Percentiles rank a stretch among this genome's conserved stretches.
These are phyloP conservation scores for Sebastolobus altivelis DNA, from an alignment of 2,797 vertebrate species.

Conservation along the genomic window DNA sequence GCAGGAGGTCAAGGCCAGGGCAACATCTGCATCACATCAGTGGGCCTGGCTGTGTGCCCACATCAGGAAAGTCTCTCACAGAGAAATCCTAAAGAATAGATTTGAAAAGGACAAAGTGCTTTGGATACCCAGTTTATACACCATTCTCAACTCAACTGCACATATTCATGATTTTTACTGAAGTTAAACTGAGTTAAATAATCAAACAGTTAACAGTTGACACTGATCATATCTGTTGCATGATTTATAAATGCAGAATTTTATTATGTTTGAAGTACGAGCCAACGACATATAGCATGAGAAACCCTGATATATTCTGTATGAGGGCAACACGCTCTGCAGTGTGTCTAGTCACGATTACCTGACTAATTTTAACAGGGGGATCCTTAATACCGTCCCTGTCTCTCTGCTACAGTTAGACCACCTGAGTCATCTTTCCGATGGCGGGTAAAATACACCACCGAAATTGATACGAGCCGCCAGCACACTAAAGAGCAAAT, in stretches of 20 bases:
- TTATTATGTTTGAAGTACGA: neutral
- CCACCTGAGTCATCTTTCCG: conserved; percentile 77
- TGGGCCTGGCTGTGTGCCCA: conserved; percentile 73
- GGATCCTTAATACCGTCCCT: conserved; percentile 58
- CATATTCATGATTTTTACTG: neutral
- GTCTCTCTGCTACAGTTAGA: conserved; percentile 46
- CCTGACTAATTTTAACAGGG: conserved; percentile 57
- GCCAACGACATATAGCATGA: neutral
- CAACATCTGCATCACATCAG: conserved; percentile 85
- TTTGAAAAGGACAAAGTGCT: conserved; percentile 34
- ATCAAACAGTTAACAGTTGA: neutral
- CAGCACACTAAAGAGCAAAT: conserved; percentile 87
- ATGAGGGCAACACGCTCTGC: conserved; percentile 15
- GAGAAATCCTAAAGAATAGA: conserved; percentile 56
- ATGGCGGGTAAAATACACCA: conserved; percentile 74
- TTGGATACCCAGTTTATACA: conserved; percentile 4
- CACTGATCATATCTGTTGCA: conserved; percentile 12
- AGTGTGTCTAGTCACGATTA: conserved; percentile 46
- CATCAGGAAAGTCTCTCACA: conserved; percentile 36
- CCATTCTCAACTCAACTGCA: neutral
- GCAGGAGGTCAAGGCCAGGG: conserved; percentile 81
- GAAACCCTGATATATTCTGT: neutral
- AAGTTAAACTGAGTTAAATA: neutral
- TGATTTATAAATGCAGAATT: conserved; percentile 1
- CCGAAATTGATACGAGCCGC: conserved; percentile 82